phyloP scores from a whole-genome alignment of 2,888 invertebrate species.

The Megalurothrips usitatus region DNA sequence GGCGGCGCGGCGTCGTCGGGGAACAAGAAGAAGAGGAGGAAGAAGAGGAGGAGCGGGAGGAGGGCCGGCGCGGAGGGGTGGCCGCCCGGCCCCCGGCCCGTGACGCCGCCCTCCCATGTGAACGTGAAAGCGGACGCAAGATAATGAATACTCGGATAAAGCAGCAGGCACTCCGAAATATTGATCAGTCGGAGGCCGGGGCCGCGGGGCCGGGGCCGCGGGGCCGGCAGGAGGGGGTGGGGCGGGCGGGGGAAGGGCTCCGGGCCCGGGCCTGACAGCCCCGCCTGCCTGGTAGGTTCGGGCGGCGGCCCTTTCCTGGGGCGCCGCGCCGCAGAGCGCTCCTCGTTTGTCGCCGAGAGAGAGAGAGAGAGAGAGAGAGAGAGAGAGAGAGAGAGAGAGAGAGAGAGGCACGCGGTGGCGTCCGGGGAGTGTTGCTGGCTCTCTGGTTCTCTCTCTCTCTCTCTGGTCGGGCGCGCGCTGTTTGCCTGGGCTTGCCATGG shows the following conservation, averaged over 20 bases:
- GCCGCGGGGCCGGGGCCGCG: not conserved
- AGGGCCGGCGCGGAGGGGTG: not conserved
- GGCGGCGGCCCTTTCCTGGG: not conserved
- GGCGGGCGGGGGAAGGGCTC: not conserved
- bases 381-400: no score
- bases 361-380: not conserved
- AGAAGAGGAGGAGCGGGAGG: no score
- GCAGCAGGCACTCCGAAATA: constrained; percentile 25
- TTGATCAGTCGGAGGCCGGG: constrained; percentile 2
- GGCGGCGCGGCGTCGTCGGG: no score
- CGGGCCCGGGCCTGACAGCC: not conserved
- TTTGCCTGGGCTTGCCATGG: not conserved
- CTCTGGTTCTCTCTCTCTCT: no score
- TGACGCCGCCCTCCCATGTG: constrained; percentile 22
- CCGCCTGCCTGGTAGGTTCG: no score
- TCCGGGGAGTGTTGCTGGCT: not conserved
- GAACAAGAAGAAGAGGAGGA: no score
- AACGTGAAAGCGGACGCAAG: constrained; percentile 19
- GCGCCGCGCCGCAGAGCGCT: not conserved
- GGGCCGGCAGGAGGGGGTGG: not conserved
- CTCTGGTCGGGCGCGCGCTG: not conserved
- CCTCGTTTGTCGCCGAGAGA: not conserved
- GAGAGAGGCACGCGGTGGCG: not conserved
- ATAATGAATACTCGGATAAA: constrained; percentile 25
- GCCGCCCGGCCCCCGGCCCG: not conserved